Evolutionary conservation across 2,113 vertebrate species (phyloP), one percentile per base, ranked within the genome.

Genomic region (Stigmatopora argus): DNA sequence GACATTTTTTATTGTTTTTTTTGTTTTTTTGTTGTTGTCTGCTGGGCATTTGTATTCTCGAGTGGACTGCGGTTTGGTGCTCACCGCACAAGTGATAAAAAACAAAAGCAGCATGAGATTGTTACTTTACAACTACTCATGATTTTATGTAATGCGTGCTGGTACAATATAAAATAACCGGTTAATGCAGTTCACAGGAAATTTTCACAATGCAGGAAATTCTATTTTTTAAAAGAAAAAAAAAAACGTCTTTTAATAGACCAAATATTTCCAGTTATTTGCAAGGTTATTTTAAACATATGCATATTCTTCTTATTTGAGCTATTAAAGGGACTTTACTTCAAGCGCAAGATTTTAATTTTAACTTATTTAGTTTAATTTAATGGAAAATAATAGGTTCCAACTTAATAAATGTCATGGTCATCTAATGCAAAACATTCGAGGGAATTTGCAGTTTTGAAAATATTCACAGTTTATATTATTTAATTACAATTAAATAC

Each of bases 1-100:
- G 67, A 68, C 81, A 80, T 86, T 83, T 85, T 78, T 85, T 80
- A 5, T 31, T 31, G 26, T 31, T 31, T 15, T 5, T 7, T 56
- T 31, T 56, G 26, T 48, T 17, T 47, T 48, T 48, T 48, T 17
- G 13, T 13, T 7, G 26, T 3, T 23, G 77, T 65, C 71, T 0
- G 52, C 17, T 0, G 15, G 51, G 67, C 65, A 56, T 80, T 75
- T 67, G 78, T 76, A 81, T 77, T 78, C 75, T 49, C 65, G 59
- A 51, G 63, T 4, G 38, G 68, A 66, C 13, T 61, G 58, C 38
- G 7, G 38, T 2, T 45, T 45, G n/a, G 44, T 19, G 19, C 38
- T 44, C 58, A 60, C 19, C 59, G 44, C 19, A 23, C 59, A 61
- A 45, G 59, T 45, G 35, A 35, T 19, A 17, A 35, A 60, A 61